Conservation (phyloP, 2,888 invertebrate species). For the Augiades crinisus region DNA sequence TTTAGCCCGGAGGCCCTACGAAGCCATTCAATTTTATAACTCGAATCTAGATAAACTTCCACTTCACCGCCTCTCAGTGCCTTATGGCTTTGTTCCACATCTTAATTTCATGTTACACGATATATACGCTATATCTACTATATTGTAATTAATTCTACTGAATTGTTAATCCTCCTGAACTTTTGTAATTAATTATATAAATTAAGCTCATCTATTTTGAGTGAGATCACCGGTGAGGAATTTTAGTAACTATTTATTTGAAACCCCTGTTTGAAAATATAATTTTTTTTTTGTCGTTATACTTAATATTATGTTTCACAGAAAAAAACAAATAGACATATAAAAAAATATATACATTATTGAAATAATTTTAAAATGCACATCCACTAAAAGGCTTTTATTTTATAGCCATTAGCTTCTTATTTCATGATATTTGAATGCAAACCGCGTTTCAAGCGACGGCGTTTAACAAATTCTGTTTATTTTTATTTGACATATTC, state of each 20-base stretch:
- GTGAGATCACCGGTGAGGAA: no score
- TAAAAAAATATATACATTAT: no score
- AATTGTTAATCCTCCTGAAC: no score
- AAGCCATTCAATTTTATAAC: conserved; percentile 66
- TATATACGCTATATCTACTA: conserved; percentile 28
- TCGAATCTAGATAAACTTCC: conserved; percentile 61
- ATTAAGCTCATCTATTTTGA: no score
- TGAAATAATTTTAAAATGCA: no score
- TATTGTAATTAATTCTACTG: neutral
- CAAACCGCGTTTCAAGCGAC: conserved; percentile 23
- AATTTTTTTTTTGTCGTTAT: no score
- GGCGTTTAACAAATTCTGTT: conserved; percentile 19
- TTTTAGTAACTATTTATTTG: no score
- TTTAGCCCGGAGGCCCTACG: conserved; percentile 54
- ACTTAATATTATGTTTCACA: no score
- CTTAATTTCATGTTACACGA: conserved; percentile 33
- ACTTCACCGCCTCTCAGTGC: conserved; percentile 46
- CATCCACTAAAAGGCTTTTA: neutral
- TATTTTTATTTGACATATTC: conserved; percentile 39
- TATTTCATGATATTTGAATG: conserved; percentile 27
- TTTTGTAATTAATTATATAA: no score
- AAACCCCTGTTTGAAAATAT: no score
- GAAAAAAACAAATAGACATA: no score
- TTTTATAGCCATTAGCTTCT: conserved; percentile 3
- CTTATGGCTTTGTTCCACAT: conserved; percentile 48